A percentile compares a stretch with the other conserved stretches of the same genome.
Evolutionary conservation across 2,797 vertebrate genomes (phyloP).

Genomic region (Diceros bicornis): DNA sequence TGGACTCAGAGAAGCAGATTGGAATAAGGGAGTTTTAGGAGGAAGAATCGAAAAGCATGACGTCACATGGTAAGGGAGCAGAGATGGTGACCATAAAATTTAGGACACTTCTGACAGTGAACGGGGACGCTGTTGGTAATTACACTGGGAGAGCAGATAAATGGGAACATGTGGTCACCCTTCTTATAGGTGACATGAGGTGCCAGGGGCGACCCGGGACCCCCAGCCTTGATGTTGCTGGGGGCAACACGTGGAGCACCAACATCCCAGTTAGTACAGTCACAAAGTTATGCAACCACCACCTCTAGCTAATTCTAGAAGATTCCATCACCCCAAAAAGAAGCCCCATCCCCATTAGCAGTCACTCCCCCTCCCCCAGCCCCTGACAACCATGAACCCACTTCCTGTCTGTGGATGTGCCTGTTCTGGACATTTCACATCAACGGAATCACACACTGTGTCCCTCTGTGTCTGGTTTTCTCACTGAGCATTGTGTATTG

Average conservation of each 20-base stretch:
- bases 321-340: not conserved
- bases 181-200: fast-evolving
- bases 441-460: fast-evolving
- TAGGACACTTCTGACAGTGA: too few species aligned
- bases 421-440: not conserved
- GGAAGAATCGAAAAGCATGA: not conserved
- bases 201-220: too few species aligned
- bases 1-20: not conserved
- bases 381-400: not conserved
- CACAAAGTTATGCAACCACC: not conserved
- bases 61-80: too few species aligned
- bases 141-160: not conserved
- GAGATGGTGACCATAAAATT: fast-evolving
- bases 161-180: not conserved
- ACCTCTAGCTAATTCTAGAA: not conserved
- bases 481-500: fast-evolving
- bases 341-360: not conserved
- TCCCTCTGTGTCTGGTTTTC: not conserved
- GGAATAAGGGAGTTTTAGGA: not conserved
- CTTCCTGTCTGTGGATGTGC: fast-evolving
- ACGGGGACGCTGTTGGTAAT: not conserved
- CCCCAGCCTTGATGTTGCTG: not conserved
- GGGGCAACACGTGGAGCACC: not conserved
- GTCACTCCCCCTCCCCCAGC: not conserved
- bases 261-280: not conserved